Conservation (phyloP, 1,140 invertebrate genomes). For the Triops cancriformis region DNA sequence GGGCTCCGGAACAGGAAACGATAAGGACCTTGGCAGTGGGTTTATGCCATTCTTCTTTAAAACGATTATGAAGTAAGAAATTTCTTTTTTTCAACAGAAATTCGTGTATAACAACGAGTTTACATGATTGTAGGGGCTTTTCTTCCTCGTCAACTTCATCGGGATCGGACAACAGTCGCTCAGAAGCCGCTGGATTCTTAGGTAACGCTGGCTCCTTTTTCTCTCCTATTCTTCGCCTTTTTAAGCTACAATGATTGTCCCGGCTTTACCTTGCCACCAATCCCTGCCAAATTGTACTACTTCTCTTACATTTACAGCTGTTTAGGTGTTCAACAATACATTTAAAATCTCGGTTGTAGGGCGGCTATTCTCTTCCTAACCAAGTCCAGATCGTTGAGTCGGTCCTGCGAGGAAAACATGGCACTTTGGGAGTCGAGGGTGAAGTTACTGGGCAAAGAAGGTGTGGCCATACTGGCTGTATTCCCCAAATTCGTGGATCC, state of each 20-base stretch:
- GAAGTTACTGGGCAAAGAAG: not conserved
- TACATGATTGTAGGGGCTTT: not conserved
- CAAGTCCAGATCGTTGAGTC: not conserved
- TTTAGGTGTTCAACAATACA: not conserved
- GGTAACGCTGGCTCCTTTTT: not conserved
- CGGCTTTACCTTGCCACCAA: not conserved
- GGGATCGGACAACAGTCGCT: not conserved
- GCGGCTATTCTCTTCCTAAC: slow-evolving; percentile 2
- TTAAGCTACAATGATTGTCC: not conserved
- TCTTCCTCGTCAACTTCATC: not conserved
- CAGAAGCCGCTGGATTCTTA: not conserved
- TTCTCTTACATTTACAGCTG: not conserved
- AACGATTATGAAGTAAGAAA: not conserved
- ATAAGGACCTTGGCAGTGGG: not conserved
- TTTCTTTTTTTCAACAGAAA: not conserved
- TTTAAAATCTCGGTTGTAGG: not conserved
- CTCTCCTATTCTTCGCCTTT: not conserved
- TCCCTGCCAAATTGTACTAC: not conserved
- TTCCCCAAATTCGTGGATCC: not conserved
- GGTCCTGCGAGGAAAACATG: not conserved
- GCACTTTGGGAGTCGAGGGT: not conserved
- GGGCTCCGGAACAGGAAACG: not conserved
- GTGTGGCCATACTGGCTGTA: not conserved
- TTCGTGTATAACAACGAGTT: not conserved
- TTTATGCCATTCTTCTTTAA: not conserved